Conservation (phyloP, 2,113 vertebrate genomes). For the Neotoma lepida region DNA sequence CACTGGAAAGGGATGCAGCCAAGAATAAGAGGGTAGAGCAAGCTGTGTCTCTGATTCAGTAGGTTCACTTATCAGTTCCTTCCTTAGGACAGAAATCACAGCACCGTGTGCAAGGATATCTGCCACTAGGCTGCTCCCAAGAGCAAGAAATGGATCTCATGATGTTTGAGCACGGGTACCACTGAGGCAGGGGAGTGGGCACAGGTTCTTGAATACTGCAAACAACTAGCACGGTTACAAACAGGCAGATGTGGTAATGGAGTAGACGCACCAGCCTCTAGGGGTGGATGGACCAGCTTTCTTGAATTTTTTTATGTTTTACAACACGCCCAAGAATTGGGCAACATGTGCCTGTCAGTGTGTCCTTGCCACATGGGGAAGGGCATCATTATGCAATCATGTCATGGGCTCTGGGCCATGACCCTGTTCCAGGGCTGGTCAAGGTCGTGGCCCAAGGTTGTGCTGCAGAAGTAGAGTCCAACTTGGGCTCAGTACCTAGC, state of each 20-base stretch:
- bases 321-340: fast-evolving
- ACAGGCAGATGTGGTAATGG: fast-evolving
- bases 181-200: fast-evolving
- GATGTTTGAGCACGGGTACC: fast-evolving
- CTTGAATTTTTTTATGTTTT: fast-evolving
- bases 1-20: fast-evolving
- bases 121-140: fast-evolving
- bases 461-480: fast-evolving
- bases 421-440: fast-evolving
- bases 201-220: fast-evolving
- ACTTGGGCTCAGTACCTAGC: fast-evolving
- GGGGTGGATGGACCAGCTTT: fast-evolving
- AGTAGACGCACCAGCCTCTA: not conserved
- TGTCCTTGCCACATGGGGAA: not conserved
- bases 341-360: fast-evolving
- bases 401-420: fast-evolving
- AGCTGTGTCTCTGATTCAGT: fast-evolving
- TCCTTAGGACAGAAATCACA: not conserved
- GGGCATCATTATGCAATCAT: fast-evolving
- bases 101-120: fast-evolving
- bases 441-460: fast-evolving
- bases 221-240: not conserved
- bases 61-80: not conserved
- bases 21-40: fast-evolving
- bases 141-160: not conserved